These are phyloP conservation scores for Protomyctophum bolini DNA, from an alignment of 2,113 vertebrate genomes.

Conservation along the genomic window DNA sequence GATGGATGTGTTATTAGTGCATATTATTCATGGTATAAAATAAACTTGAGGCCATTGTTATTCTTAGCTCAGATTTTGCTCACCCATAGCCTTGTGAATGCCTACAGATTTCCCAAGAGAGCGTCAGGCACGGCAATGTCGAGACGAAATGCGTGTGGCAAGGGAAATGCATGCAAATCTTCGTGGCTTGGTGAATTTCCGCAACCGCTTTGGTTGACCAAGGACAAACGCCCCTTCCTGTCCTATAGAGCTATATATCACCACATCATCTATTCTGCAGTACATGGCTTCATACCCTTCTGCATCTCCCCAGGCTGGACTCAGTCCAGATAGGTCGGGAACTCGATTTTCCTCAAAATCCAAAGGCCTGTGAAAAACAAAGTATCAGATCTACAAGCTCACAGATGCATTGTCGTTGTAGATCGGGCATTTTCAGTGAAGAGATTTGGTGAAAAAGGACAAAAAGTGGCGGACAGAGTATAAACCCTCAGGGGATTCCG, in stretches of 20 bases:
- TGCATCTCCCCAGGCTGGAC: background rate
- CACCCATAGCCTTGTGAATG: background rate
- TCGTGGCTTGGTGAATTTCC: slow-evolving; percentile 1
- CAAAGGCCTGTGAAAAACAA: too few relatives aligned
- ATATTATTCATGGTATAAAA: slow-evolving; percentile 2
- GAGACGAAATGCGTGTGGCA: background rate
- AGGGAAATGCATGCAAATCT: slow-evolving; percentile 62
- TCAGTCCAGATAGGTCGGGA: background rate
- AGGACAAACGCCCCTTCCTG: slow-evolving; percentile 37
- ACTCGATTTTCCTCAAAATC: too few relatives aligned
- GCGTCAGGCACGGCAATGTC: slow-evolving; percentile 16
- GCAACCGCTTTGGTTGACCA: slow-evolving; percentile 17
- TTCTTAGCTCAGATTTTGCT: slow-evolving; percentile 6
- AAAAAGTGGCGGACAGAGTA: too few relatives aligned
- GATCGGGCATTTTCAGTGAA: too few relatives aligned
- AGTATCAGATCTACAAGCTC: too few relatives aligned
- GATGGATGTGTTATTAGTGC: background rate
- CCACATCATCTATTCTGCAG: background rate
- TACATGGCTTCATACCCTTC: background rate
- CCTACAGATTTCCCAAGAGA: slow-evolving; percentile 43
- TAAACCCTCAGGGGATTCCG: too few relatives aligned
- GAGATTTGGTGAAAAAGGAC: too few relatives aligned
- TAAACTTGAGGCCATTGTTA: background rate
- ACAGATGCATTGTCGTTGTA: too few relatives aligned
- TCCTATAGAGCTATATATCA: background rate